Percentiles rank a stretch among this genome's conserved stretches.
These are phyloP conservation scores for Epicauta chinensis DNA, from an alignment of 1,140 invertebrate genomes.

Conservation along the genomic window DNA sequence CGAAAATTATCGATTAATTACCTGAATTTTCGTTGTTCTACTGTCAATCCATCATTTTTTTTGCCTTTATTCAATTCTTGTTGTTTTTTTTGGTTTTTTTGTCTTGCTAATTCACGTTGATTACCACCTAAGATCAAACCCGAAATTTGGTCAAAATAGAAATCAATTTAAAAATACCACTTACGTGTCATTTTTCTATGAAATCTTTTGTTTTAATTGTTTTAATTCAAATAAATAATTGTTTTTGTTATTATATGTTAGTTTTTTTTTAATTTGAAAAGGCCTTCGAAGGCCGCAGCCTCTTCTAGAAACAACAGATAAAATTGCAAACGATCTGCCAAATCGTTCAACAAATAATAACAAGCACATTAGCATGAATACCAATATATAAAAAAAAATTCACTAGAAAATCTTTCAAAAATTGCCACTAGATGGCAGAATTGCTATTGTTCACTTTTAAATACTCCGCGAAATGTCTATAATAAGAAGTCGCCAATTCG, in stretches of 20 bases:
- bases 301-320: constrained; percentile 22
- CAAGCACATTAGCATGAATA: too few relatives aligned
- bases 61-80: constrained; percentile 62
- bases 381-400: too few relatives aligned
- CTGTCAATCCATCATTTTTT: constrained; percentile 61
- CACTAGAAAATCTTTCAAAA: too few relatives aligned
- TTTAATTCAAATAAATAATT: too few relatives aligned
- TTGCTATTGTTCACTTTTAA: too few relatives aligned
- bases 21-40: constrained; percentile 75
- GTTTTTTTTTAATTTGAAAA: constrained; percentile 1
- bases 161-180: constrained; percentile 17
- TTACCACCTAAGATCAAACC: too few relatives aligned
- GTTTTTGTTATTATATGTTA: not conserved
- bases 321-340: not conserved
- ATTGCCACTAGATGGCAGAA: too few relatives aligned
- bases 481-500: too few relatives aligned
- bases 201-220: constrained; percentile 9
- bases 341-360: too few relatives aligned
- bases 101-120: constrained; percentile 77
- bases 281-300: constrained; percentile 37
- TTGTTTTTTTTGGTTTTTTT: constrained; percentile 75
- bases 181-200: constrained; percentile 37
- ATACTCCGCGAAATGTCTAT: too few relatives aligned
- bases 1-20: constrained; percentile 33
- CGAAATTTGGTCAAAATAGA: not conserved